These are phyloP conservation scores for Microctonus aethiopoides DNA, from an alignment of 2,888 invertebrate genomes.

Conservation along the genomic window DNA sequence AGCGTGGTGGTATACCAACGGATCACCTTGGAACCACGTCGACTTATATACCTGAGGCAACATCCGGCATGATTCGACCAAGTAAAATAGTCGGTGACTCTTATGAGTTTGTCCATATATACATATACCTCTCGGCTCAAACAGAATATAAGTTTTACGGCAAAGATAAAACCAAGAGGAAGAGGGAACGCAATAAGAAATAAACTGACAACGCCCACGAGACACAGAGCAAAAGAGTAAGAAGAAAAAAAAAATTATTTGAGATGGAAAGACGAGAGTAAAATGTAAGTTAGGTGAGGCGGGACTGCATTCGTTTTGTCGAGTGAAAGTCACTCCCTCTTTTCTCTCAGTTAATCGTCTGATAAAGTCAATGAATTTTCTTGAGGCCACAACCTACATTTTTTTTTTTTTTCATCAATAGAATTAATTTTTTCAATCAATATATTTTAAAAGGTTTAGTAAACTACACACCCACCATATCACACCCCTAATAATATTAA, in stretches of 20 bases:
- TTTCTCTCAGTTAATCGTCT: background rate
- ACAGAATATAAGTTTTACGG: constrained; percentile 23
- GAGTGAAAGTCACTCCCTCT: constrained; percentile 14
- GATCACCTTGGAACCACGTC: constrained; percentile 36
- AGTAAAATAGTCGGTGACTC: constrained; percentile 55
- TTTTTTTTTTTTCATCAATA: background rate
- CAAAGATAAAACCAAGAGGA: background rate
- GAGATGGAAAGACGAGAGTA: background rate
- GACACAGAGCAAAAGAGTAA: background rate
- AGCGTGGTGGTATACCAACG: constrained; percentile 17
- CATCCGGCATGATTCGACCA: constrained; percentile 66
- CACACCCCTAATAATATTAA: no score
- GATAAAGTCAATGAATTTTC: constrained; percentile 5
- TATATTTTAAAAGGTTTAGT: no score
- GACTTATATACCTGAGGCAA: constrained; percentile 57
- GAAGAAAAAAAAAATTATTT: background rate
- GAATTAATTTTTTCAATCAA: no score
- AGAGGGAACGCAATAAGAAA: no score
- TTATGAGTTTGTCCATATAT: constrained; percentile 15
- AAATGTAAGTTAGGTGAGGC: constrained; percentile 10
- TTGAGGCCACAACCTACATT: background rate
- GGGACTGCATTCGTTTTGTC: constrained; percentile 5
- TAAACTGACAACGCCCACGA: background rate
- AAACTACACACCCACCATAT: no score
- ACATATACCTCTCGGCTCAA: constrained; percentile 25